These are phyloP conservation scores for Scrobipalpa atriplicella DNA, from an alignment of 2,888 invertebrate genomes.

Conservation along the genomic window DNA sequence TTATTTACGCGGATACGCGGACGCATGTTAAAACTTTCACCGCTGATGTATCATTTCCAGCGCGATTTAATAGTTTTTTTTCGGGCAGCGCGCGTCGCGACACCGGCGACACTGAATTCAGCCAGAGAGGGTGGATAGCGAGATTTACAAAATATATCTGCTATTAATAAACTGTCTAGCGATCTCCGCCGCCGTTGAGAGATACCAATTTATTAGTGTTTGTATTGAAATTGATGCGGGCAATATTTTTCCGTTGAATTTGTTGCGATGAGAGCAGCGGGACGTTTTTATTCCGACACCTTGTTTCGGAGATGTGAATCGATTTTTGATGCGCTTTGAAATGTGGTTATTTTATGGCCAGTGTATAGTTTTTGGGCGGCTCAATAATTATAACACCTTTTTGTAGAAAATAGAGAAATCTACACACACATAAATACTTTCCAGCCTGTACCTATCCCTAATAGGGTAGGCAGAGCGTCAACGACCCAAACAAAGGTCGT, in stretches of 20 bases:
- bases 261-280: constrained; percentile 71
- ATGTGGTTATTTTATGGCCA: constrained; percentile 32
- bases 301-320: constrained; percentile 66
- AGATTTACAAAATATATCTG: constrained; percentile 76
- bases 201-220: constrained; percentile 82
- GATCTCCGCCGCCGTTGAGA: constrained; percentile 64
- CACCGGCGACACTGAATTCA: constrained; percentile 70
- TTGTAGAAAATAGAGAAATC: too few species aligned
- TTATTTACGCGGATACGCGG: too few species aligned
- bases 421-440: too few species aligned
- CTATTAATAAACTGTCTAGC: constrained; percentile 79
- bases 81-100: constrained; percentile 67
- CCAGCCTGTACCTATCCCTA: too few species aligned
- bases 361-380: neutral
- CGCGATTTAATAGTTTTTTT: constrained; percentile 54
- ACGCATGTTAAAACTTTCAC: constrained; percentile 28
- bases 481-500: too few species aligned
- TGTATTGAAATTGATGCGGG: constrained; percentile 80
- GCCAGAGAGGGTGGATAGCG: constrained; percentile 64
- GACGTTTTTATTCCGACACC: constrained; percentile 66
- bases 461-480: too few species aligned
- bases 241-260: constrained; percentile 78
- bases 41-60: constrained; percentile 46
- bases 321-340: constrained; percentile 63
- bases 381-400: too few species aligned